phyloP scores from a whole-genome alignment of 2,113 vertebrate genomes.

The Hyaena hyaena region DNA sequence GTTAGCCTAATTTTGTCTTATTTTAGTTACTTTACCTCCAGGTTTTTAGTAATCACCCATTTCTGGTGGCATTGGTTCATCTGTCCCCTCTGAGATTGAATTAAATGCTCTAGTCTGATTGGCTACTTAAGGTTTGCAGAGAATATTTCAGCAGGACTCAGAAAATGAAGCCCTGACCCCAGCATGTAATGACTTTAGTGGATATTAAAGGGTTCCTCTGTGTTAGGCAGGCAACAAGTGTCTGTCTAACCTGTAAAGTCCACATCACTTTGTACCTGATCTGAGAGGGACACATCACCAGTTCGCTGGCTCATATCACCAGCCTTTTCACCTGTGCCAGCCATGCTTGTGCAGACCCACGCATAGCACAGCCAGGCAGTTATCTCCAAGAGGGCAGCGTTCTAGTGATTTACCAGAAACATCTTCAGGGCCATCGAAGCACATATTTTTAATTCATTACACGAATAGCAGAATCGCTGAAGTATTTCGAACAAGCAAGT shows the following conservation, averaged over 20 bases:
- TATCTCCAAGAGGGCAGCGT: neutral
- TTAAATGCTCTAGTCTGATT: neutral
- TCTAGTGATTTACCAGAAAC: neutral
- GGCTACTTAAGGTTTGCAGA: neutral
- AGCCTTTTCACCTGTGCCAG: neutral
- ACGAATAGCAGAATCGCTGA: neutral
- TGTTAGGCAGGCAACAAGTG: neutral
- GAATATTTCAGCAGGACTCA: neutral
- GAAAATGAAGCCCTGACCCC: neutral
- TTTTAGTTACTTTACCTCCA: neutral
- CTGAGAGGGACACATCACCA: neutral
- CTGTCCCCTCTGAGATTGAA: neutral
- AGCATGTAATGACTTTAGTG: neutral
- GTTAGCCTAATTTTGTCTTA: constrained; percentile 9
- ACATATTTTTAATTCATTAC: neutral
- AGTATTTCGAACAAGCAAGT: neutral
- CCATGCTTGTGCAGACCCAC: neutral
- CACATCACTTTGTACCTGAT: neutral
- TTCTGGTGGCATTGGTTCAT: neutral
- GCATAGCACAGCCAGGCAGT: neutral
- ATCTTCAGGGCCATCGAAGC: neutral
- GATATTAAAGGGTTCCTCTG: neutral
- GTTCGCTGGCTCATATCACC: neutral
- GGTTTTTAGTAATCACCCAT: neutral
- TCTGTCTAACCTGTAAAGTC: neutral